Evolutionary conservation across 1,140 invertebrate species (phyloP), one percentile per base, ranked within the genome.

Genomic region (Zaprionus lachaisei): DNA sequence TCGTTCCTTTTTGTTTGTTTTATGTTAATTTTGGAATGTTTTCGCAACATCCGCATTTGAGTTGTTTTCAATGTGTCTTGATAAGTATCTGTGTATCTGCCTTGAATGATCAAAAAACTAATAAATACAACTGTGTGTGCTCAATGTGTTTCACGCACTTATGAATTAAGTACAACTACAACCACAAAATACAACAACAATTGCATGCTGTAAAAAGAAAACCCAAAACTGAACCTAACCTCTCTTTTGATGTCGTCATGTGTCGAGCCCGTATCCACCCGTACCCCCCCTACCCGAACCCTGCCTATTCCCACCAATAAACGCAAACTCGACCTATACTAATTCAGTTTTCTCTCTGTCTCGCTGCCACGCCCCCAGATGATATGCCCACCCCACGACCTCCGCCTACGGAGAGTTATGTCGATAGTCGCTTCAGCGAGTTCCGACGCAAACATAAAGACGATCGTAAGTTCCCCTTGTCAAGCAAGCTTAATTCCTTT

Each of bases 381-480:
- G 90, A 92, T 72, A 92, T 92, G 91, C 90, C 92, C 72, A 92
- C 92, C 60, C 90, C 90, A 17, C 73, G 84, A 49, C 91, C 87
- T 79, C 91, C 87, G 68, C 85, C 91, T 44, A 71, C 75, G 71
- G 91, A 92, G 72, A 83, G 78, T 79, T 92, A 92, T 87, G 79
- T 92, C 77, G 91, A 92, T 83, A 93, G 77, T 91, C 92, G 91
- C 64, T 87, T 82, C 55, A 92, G 91, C 80, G 92, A 93, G 71
- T 93, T 92, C 75, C 91, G 92, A 56, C 87, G 92, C 51, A 93
- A 93, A 67, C 92, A 93, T 77, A 93, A 93, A 85, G 83, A 91
- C 73, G 92, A 93, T 81, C 85, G 92, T 93, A 93, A 93, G 92
- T 93, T 74, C 20, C 20, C 15, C 28, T 22, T 55, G 41, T 38